Evolutionary conservation across 2,797 vertebrate species (phyloP).

Genomic region (Oreochromis mossambicus): DNA sequence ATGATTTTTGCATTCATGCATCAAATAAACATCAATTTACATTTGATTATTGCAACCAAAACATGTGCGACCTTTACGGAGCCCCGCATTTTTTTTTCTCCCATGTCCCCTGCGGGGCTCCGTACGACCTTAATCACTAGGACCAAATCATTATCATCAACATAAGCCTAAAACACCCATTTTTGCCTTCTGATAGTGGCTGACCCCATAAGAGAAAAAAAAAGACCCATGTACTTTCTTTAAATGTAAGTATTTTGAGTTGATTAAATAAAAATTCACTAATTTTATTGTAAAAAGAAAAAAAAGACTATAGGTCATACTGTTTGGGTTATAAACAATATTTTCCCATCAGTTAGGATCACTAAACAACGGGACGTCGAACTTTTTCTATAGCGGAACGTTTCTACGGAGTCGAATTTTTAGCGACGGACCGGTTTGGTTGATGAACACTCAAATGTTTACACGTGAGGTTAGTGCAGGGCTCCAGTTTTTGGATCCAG

Average conservation of each 20-base stretch:
- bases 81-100: too few species aligned
- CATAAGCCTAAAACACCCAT: not conserved
- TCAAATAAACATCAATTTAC: not conserved
- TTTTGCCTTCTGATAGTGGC: not conserved
- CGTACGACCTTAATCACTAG: too few species aligned
- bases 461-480: conserved; percentile 57
- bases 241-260: not conserved
- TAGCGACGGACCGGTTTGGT: conserved; percentile 6
- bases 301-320: rapidly evolving
- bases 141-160: not conserved
- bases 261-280: not conserved
- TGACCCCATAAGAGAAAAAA: not conserved
- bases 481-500: not conserved
- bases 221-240: rapidly evolving
- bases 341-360: not conserved
- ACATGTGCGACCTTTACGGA: too few species aligned
- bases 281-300: not conserved
- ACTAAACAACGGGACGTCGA: not conserved
- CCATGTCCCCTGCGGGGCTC: too few species aligned
- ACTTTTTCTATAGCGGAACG: conserved; percentile 15
- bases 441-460: conserved; percentile 46
- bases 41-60: too few species aligned
- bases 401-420: not conserved
- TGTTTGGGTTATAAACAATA: not conserved
- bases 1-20: not conserved